Base-by-base conservation (phyloP, 2,888 invertebrate genomes). In the Plusia festucae region DNA sequence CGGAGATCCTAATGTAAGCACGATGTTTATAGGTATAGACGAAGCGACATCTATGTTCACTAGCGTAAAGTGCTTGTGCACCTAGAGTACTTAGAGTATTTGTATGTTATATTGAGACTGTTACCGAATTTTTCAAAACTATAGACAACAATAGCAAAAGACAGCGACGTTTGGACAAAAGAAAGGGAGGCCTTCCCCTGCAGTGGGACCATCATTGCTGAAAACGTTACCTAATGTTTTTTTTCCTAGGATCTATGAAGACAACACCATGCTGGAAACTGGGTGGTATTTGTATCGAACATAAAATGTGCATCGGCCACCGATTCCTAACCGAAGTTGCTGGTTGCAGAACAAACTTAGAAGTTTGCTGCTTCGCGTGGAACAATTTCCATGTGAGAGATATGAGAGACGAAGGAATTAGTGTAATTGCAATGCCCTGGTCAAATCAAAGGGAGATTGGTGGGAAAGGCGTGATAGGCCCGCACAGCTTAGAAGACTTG, bases 331-430 rank as follows among this genome's bases (percentile, higher is more conserved):
- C 90, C 0, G 85, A 93, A 82, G 85, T 92, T 1, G 86, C 88
- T 1, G 94, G 92, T 15, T 95, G 94, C 77, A 91, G 86, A 75
- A 81, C 87, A 60, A 88, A 85, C 54, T 67, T 83, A 4, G 87
- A 90, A 58, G 93, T 95, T 3, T 95, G 94, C 76, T 95, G 94
- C 66, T 93, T 94, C 51, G 82, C 83, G 2, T 94, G 91, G 93
- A 93, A 93, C 65, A 82, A 82, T 16, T 92, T 68, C 68, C 78
- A 83, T 65, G 83, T 90, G 0, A 84, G 85, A 56, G 92, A 93
- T 54, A 72, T 84, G 71, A 83, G 70, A 24, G 82, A 90, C 24
- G 72, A 89, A 20, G 92, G 90, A 11, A 72, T 93, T 1, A 61
- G 65, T 15, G 82, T 82, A 27, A 13, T 76, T 0, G 87, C 81